Percentiles rank a stretch among this genome's conserved stretches.
These are phyloP conservation scores for Creontiades dilutus DNA, from an alignment of 2,888 invertebrate species.

Conservation along the genomic window DNA sequence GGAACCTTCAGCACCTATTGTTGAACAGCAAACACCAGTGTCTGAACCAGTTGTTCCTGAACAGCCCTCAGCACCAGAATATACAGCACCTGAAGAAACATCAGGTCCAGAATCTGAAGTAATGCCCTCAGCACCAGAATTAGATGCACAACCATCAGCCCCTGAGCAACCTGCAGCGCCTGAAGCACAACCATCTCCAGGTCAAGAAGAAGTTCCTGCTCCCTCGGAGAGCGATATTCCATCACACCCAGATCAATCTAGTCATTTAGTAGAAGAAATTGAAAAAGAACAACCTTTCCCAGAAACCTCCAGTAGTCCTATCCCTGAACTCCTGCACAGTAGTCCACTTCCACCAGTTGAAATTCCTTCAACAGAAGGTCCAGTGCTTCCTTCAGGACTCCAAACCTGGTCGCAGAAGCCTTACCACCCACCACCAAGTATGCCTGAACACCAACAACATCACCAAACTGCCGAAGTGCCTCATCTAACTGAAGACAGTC, in stretches of 20 bases:
- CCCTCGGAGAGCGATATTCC: not conserved
- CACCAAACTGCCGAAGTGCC: slow-evolving; percentile 71
- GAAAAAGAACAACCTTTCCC: slow-evolving; percentile 48
- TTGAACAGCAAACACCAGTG: not conserved
- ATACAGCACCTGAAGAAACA: slow-evolving; percentile 65
- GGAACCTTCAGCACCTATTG: slow-evolving; percentile 52
- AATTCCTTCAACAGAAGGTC: slow-evolving; percentile 65
- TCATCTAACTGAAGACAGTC: slow-evolving; percentile 75
- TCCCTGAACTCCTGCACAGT: slow-evolving; percentile 18
- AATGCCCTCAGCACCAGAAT: slow-evolving; percentile 56
- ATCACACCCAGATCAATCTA: slow-evolving; percentile 64
- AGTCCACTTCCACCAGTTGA: slow-evolving; percentile 62
- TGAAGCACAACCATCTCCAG: slow-evolving; percentile 36
- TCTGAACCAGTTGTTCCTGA: slow-evolving; percentile 67
- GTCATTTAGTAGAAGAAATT: slow-evolving; percentile 62
- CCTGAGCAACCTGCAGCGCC: slow-evolving; percentile 54
- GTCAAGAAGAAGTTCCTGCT: slow-evolving; percentile 29
- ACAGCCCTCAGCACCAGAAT: slow-evolving; percentile 49
- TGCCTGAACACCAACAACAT: slow-evolving; percentile 39
- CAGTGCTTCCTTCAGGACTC: slow-evolving; percentile 57
- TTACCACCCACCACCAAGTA: slow-evolving; percentile 55
- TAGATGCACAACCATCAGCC: slow-evolving; percentile 9
- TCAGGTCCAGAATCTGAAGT: slow-evolving; percentile 62
- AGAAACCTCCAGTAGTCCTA: slow-evolving; percentile 40
- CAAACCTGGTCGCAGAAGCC: slow-evolving; percentile 74